Evolutionary conservation across 1,140 invertebrate genomes (phyloP), one percentile per base, ranked within the genome.

Genomic region (Araneus ventricosus): DNA sequence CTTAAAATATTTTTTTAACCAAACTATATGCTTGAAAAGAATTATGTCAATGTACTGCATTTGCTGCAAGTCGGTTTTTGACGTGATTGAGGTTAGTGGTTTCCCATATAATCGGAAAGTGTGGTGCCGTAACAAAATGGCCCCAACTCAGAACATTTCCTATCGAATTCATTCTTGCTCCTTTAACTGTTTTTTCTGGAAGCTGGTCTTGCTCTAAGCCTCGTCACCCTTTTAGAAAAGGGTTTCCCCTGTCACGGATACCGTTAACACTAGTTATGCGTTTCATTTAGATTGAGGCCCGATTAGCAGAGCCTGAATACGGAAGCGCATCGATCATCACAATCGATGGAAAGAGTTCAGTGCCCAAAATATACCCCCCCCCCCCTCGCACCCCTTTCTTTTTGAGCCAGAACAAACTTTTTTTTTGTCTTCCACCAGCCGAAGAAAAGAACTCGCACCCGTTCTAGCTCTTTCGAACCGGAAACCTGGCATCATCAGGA

Each of bases 401-500:
- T 75, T 75, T 22, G 70, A 7, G 34, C 17, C 30, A 20, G 30
- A 22, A 10, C 20, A 75, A 34, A 20, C 20, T 30, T 20, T 37
- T 34, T 37, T 75, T 59, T 61, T 63, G 22, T 63, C 59, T 8
- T 45, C 41, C 45, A 6, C 30, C 5, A 34, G 52, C 41, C 30
- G 52, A 86, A 86, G 52, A 57, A 86, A 86, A 86, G 41, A 30
- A 34, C 52, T 8, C 14, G 84, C n/a, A 10, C 22, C 24, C 24
- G 5, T 30, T 75, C 67, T 30, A 63, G 59, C 59, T 5, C n/a
- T n/a, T n/a, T 63, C 24, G 61, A 88, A 89, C 70, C 59, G 67
- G 67, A 79, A 89, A 89, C 41, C 88, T 79, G 70, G 70, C n/a
- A 79, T 37, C 70, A 89, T 37, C 41, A n/a, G 37, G n/a, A n/a